These are phyloP conservation scores for Rhagophthalmus giganteus DNA, from an alignment of 2,888 invertebrate genomes.

Conservation along the genomic window DNA sequence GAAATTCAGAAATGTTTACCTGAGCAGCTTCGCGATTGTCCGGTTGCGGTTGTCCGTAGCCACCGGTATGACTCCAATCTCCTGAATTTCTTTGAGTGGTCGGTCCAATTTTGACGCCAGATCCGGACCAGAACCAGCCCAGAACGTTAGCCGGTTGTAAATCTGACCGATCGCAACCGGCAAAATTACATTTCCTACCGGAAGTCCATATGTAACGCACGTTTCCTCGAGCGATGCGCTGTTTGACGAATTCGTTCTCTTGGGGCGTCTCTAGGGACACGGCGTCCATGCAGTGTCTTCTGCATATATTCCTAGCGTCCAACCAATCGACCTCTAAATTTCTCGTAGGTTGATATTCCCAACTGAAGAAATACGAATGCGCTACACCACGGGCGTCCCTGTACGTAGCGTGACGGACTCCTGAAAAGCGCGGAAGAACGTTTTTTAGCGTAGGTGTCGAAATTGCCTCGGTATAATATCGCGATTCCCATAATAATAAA, in stretches of 20 bases:
- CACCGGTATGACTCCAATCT: constrained; percentile 88
- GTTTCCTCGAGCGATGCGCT: constrained; percentile 78
- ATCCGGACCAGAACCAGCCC: constrained; percentile 95
- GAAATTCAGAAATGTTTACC: constrained; percentile 58
- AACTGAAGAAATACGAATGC: constrained; percentile 93
- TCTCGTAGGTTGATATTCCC: constrained; percentile 83
- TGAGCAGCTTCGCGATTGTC: constrained; percentile 90
- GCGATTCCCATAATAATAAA: no score
- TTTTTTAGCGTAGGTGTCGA: no score
- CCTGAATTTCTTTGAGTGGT: constrained; percentile 87
- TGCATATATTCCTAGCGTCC: constrained; percentile 87
- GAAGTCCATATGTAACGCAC: constrained; percentile 88
- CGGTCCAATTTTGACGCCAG: constrained; percentile 87
- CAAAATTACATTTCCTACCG: constrained; percentile 90
- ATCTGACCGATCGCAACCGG: constrained; percentile 82
- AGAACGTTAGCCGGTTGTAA: constrained; percentile 83
- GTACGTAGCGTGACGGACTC: constrained; percentile 85
- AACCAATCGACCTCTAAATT: constrained; percentile 87
- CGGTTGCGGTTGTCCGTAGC: constrained; percentile 84
- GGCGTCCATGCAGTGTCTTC: constrained; percentile 92
- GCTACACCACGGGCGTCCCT: constrained; percentile 85
- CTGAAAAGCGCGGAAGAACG: no score
- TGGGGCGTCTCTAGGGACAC: constrained; percentile 88
- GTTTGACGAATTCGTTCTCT: constrained; percentile 89
- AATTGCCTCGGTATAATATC: no score